Evolutionary conservation across 2,113 vertebrate genomes (phyloP), one percentile per base, ranked within the genome.

Genomic region (Ophthalmolycus amberensis): DNA sequence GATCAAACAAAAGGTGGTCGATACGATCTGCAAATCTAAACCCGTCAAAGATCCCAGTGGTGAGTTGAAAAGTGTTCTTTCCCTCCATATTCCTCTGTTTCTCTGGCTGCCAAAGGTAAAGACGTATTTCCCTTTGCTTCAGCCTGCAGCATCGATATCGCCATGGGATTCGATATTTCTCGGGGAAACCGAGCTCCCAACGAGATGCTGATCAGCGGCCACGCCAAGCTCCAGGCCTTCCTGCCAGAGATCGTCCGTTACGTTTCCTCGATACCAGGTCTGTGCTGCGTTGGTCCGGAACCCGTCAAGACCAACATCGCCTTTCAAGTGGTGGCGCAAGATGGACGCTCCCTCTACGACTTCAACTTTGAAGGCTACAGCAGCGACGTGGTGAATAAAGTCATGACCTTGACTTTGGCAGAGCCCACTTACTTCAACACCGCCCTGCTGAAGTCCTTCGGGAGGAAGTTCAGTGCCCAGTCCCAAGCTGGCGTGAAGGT

Each of bases 131-230:
- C 4, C 9, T 85, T 3, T 46, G 0, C 84, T 50, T 14, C 87
- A 97, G 97, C n/a, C 54, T 98, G 97, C 60, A 46, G 18, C 42
- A 69, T 97, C 8, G 95, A 96, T 76, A 89, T 98, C 83, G 95
- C 94, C 65, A 44, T 98, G 79, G 96, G 95, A 66, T 93, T 98
- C n/a, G 97, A 97, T 80, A 94, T 95, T 79, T 95, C 97, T 1
- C 79, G 25, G 10, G 82, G 0, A 6, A 1, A 5, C 1, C 68
- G 82, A 10, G 18, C 10, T 62, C 7, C 44, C 1, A 80, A 77
- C 16, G 75, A 52, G 27, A 63, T 78, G 46, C 84, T 94, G 25
- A 40, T 88, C 64, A 91, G 77, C 15, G 77, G 94, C 73, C 96
- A 95, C 67, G 79, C 69, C 78, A 95, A 88, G 62, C 91, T 94